A percentile compares a stretch with the other conserved stretches of the same genome.
Conservation (phyloP, 2,113 vertebrate genomes). For the Podarcis muralis region DNA sequence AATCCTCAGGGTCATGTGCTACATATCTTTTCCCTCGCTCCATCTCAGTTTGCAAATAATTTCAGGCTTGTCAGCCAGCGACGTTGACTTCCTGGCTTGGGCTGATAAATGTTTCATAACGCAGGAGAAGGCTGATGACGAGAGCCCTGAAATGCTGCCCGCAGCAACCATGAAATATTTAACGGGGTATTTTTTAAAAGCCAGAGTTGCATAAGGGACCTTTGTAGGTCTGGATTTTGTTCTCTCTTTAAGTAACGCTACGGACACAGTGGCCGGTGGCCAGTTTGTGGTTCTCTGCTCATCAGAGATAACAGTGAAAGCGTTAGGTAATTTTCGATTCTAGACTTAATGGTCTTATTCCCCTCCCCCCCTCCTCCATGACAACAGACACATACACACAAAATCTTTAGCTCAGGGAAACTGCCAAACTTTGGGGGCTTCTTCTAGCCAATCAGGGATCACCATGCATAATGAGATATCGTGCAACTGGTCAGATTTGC, state of each 20-base stretch:
- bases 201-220: background rate
- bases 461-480: no score
- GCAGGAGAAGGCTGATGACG: background rate
- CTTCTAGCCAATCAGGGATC: no score
- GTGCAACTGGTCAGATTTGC: no score
- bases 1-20: background rate
- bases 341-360: no score
- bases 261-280: no score
- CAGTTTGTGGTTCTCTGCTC: background rate
- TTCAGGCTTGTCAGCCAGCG: background rate
- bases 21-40: background rate
- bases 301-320: no score
- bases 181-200: background rate
- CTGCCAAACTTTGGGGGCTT: no score
- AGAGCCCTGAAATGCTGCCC: background rate
- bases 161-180: background rate
- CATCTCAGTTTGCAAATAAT: background rate
- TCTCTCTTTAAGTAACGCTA: background rate
- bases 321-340: no score
- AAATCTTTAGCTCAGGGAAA: no score
- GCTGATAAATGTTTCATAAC: constrained; percentile 5
- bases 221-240: background rate
- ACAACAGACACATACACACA: no score
- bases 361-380: no score
- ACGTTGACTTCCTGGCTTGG: background rate